Conservation (phyloP, 2,797 vertebrate genomes). For the Streptopelia turtur region DNA sequence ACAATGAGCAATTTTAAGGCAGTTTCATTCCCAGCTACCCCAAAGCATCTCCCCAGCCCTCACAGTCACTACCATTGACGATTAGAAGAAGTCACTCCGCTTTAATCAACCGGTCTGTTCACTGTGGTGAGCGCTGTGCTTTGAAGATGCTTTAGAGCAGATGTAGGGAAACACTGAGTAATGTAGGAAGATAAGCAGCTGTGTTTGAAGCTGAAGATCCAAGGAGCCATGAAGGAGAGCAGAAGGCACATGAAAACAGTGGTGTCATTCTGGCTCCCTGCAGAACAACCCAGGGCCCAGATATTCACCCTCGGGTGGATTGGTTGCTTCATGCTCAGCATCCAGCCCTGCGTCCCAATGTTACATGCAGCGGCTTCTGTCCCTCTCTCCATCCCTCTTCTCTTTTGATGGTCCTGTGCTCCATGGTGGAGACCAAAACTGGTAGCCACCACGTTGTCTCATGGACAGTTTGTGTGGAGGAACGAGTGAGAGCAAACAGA, state of each 20-base stretch:
- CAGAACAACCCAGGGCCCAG: neutral
- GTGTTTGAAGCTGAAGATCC: conserved; percentile 63
- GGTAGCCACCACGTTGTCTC: neutral
- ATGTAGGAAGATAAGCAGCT: conserved; percentile 60
- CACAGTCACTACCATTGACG: neutral
- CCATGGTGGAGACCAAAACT: neutral
- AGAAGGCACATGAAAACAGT: conserved; percentile 24
- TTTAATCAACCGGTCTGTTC: conserved; percentile 62
- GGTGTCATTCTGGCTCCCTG: neutral
- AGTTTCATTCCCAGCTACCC: neutral
- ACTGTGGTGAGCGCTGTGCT: neutral
- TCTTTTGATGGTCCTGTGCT: neutral
- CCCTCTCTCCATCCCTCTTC: neutral
- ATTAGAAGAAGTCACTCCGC: conserved; percentile 4
- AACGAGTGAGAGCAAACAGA: neutral
- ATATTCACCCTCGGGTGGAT: neutral
- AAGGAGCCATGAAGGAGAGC: neutral
- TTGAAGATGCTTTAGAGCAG: conserved; percentile 54
- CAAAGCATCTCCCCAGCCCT: neutral
- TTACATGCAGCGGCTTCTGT: neutral
- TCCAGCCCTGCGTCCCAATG: neutral
- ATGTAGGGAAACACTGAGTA: conserved; percentile 40
- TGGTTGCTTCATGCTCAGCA: neutral
- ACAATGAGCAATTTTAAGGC: neutral
- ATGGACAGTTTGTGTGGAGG: neutral